These are phyloP conservation scores for Centropristis striata DNA, from an alignment of 2,113 vertebrate genomes.

Conservation along the genomic window DNA sequence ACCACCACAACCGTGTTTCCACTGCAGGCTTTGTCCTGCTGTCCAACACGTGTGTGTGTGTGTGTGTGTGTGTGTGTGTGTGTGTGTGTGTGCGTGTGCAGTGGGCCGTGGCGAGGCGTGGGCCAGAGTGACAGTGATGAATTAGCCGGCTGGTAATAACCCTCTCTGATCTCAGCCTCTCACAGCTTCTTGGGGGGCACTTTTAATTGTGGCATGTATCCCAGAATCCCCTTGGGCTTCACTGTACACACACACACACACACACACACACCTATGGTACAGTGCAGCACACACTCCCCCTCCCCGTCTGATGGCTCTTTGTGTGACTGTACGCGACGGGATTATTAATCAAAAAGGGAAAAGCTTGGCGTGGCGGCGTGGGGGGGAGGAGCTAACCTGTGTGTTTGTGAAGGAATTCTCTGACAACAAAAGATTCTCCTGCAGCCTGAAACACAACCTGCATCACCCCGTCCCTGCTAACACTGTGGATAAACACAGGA, in stretches of 20 bases:
- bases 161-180: conserved; percentile 76
- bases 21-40: conserved; percentile 44
- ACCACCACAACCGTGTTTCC: background rate
- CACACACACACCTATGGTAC: conserved; percentile 15
- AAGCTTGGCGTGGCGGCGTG: background rate
- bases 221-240: conserved; percentile 70
- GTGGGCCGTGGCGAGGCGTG: conserved; percentile 43
- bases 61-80: background rate
- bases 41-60: background rate
- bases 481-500: conserved; percentile 32
- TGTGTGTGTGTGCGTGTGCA: conserved; percentile 37
- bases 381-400: conserved; percentile 5
- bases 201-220: conserved; percentile 82
- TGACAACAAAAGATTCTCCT: conserved; percentile 37
- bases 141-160: conserved; percentile 81
- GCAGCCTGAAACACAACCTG: background rate
- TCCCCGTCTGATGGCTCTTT: conserved; percentile 47
- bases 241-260: conserved; percentile 11
- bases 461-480: background rate
- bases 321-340: conserved; percentile 60
- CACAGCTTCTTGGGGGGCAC: conserved; percentile 70
- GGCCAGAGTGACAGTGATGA: conserved; percentile 81
- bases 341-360: conserved; percentile 77
- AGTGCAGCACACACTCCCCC: conserved; percentile 7
- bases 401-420: conserved; percentile 14